These are phyloP conservation scores for Piaya cayana DNA, from an alignment of 2,113 vertebrate species.

Conservation along the genomic window DNA sequence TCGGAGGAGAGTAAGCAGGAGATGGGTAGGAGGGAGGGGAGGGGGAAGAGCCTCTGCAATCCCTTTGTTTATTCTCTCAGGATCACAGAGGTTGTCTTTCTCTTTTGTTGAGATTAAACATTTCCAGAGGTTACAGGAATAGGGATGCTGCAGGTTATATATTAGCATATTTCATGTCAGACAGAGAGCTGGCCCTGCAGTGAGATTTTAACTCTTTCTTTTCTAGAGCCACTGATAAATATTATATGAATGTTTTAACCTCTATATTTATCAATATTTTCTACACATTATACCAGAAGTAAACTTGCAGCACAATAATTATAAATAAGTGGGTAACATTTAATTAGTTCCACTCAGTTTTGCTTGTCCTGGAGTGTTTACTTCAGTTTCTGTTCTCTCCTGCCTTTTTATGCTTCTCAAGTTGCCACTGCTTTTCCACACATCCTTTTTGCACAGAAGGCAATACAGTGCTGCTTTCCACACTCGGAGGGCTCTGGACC, in stretches of 20 bases:
- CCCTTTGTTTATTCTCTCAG: conserved; percentile 2
- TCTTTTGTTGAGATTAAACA: neutral
- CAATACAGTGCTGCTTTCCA: rapidly evolving
- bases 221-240: neutral
- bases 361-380: neutral
- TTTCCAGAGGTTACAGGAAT: conserved; percentile 1
- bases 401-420: neutral
- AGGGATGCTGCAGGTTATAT: neutral
- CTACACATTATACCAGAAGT: neutral
- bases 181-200: neutral
- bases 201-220: conserved; percentile 1
- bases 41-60: neutral
- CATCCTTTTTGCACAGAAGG: neutral
- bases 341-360: neutral
- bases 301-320: neutral
- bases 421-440: neutral
- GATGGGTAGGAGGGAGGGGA: neutral
- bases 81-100: neutral
- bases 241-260: neutral
- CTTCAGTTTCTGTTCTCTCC: neutral
- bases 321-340: neutral
- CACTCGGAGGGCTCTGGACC: neutral
- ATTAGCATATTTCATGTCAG: neutral
- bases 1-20: too few relatives aligned
- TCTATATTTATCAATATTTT: neutral